Percentiles rank a stretch among this genome's conserved stretches.
phyloP scores from a whole-genome alignment of 1,140 invertebrate genomes.

The Calosoma granatense region DNA sequence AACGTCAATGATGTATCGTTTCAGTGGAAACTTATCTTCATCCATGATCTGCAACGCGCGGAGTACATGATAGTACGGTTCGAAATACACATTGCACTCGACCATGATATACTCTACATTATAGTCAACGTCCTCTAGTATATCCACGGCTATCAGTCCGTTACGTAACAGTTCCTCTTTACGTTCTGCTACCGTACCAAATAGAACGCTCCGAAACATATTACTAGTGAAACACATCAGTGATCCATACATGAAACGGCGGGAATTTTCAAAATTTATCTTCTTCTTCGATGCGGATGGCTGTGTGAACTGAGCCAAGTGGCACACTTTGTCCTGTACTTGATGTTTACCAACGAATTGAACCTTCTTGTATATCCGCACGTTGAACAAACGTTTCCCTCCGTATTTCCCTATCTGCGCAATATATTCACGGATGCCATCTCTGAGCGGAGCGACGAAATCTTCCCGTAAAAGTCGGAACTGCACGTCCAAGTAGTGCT shows the following conservation, averaged over 20 bases:
- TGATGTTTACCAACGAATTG: neutral
- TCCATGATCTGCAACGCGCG: slow-evolving; percentile 45
- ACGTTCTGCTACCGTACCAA: slow-evolving; percentile 53
- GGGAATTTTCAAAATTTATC: slow-evolving; percentile 33
- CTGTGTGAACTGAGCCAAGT: neutral
- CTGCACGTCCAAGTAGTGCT: slow-evolving; percentile 70
- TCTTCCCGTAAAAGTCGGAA: slow-evolving; percentile 68
- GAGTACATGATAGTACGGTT: slow-evolving; percentile 54
- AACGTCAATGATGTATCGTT: slow-evolving; percentile 48
- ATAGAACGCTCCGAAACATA: slow-evolving; percentile 53
- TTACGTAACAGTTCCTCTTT: slow-evolving; percentile 36
- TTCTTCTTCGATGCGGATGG: slow-evolving; percentile 14
- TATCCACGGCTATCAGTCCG: slow-evolving; percentile 40
- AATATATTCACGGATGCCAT: slow-evolving; percentile 38
- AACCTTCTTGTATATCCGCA: slow-evolving; percentile 24
- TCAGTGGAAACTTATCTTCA: slow-evolving; percentile 47
- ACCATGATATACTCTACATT: slow-evolving; percentile 45
- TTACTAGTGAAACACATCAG: slow-evolving; percentile 59
- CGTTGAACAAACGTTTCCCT: slow-evolving; percentile 24
- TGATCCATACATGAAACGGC: slow-evolving; percentile 59
- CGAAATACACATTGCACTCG: slow-evolving; percentile 56
- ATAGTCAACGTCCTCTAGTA: slow-evolving; percentile 30
- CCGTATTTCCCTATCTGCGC: slow-evolving; percentile 18
- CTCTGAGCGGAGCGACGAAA: slow-evolving; percentile 48
- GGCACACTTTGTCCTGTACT: neutral